Percentiles rank a stretch among this genome's conserved stretches.
These are phyloP conservation scores for Pristionchus fissidentatus DNA, from an alignment of 2,888 invertebrate genomes.

Conservation along the genomic window DNA sequence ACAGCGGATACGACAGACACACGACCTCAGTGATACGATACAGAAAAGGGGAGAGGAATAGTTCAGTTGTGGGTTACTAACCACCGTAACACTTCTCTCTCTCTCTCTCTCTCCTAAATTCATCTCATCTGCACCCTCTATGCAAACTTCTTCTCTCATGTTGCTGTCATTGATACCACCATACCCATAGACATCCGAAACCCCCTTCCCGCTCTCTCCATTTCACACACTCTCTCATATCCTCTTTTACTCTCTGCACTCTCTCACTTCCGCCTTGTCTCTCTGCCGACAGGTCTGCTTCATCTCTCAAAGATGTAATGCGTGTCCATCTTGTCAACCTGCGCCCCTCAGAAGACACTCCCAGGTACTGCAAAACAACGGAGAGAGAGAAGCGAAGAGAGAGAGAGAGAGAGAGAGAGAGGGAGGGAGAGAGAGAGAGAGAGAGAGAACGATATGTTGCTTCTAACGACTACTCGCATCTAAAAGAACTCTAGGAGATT, in stretches of 20 bases:
- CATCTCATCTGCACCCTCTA: conserved; percentile 10
- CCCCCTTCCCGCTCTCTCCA: not conserved
- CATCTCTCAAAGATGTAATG: conserved; percentile 40
- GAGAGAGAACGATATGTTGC: too few relatives aligned
- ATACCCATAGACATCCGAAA: conserved; percentile 44
- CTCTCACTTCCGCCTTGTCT: not conserved
- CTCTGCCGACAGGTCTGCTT: conserved; percentile 21
- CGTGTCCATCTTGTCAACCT: conserved; percentile 44
- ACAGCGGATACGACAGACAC: conserved; percentile 36
- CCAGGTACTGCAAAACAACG: conserved; percentile 34
- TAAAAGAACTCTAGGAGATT: not conserved
- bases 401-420: too few relatives aligned
- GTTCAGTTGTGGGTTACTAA: conserved; percentile 34
- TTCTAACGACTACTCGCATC: not conserved
- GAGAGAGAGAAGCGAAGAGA: not conserved
- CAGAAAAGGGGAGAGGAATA: conserved; percentile 23
- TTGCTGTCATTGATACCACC: conserved; percentile 29
- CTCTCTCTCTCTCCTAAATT: conserved; percentile 23
- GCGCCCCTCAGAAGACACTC: not conserved
- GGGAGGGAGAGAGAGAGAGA: too few relatives aligned
- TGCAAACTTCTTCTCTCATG: conserved; percentile 36
- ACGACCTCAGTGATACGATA: conserved; percentile 35
- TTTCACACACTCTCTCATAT: not conserved
- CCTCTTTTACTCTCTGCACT: not conserved
- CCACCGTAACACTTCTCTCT: conserved; percentile 7